Conservation (phyloP, 2,888 invertebrate genomes). For the Cosmopolites sordidus region DNA sequence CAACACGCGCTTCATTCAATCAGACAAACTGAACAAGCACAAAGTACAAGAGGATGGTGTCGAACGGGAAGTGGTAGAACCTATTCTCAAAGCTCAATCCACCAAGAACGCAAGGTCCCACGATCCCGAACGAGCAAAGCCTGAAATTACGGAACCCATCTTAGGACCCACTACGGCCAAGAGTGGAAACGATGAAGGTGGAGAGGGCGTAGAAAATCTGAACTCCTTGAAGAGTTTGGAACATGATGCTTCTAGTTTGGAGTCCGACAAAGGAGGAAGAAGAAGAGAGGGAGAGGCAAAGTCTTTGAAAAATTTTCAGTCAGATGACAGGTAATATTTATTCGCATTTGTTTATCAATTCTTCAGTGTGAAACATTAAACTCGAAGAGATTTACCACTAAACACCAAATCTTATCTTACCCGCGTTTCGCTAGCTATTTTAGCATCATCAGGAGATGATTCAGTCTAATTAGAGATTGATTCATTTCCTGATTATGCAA, state of each 20-base stretch:
- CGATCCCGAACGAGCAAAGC: constrained; percentile 44
- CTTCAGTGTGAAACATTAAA: too few relatives aligned
- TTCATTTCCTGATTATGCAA: too few relatives aligned
- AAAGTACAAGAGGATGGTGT: constrained; percentile 27
- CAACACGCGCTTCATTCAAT: constrained; percentile 41
- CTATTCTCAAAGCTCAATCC: constrained; percentile 62
- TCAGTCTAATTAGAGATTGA: too few relatives aligned
- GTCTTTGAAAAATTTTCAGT: constrained; percentile 10
- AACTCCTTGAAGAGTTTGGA: constrained; percentile 37
- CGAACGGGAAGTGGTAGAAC: constrained; percentile 66
- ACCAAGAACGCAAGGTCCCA: constrained; percentile 54
- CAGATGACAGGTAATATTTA: constrained; percentile 1
- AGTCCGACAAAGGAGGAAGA: constrained; percentile 32
- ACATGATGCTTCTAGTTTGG: constrained; percentile 35
- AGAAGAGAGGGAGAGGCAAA: constrained; percentile 44
- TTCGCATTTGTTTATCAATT: too few relatives aligned
- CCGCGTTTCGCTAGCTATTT: too few relatives aligned
- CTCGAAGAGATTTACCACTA: too few relatives aligned
- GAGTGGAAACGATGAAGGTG: not conserved
- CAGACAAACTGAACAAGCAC: constrained; percentile 25
- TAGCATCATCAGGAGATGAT: too few relatives aligned
- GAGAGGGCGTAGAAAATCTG: constrained; percentile 33
- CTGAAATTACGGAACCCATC: constrained; percentile 65
- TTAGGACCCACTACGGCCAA: constrained; percentile 46
- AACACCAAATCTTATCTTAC: too few relatives aligned